Conservation (phyloP, 2,888 invertebrate genomes). For the Drosophila leonis region DNA sequence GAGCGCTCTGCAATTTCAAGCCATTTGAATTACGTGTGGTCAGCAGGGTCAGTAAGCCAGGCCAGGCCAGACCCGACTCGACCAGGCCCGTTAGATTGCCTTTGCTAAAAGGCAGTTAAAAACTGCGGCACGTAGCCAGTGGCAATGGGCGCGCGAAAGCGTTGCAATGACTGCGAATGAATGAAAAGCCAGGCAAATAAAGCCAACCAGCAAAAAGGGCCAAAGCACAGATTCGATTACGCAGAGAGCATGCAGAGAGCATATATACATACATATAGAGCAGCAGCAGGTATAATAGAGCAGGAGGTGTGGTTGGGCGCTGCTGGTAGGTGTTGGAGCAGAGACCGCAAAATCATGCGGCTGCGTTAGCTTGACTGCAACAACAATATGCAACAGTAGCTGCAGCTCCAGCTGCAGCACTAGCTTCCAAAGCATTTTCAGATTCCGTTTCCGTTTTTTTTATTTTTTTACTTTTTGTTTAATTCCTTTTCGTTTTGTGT, state of each 20-base stretch:
- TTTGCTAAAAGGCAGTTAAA: slow-evolving; percentile 69
- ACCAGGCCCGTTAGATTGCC: slow-evolving; percentile 20
- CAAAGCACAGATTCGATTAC: slow-evolving; percentile 59
- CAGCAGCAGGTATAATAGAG: slow-evolving; percentile 26
- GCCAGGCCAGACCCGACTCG: not conserved
- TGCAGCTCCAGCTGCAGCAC: slow-evolving; percentile 1
- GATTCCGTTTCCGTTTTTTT: slow-evolving; percentile 62
- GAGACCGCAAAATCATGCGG: slow-evolving; percentile 73
- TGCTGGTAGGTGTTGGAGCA: slow-evolving; percentile 20
- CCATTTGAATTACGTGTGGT: slow-evolving; percentile 64
- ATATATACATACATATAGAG: slow-evolving; percentile 20
- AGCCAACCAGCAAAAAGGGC: slow-evolving; percentile 40
- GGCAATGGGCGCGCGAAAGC: slow-evolving; percentile 73
- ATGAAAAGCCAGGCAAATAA: slow-evolving; percentile 69
- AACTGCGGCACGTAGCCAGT: slow-evolving; percentile 67
- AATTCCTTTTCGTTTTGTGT: slow-evolving; percentile 1
- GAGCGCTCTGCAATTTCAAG: slow-evolving; percentile 50
- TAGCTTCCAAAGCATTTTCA: slow-evolving; percentile 54
- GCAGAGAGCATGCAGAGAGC: slow-evolving; percentile 34
- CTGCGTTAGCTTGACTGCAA: slow-evolving; percentile 60
- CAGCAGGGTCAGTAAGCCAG: slow-evolving; percentile 35
- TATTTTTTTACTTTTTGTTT: slow-evolving; percentile 17
- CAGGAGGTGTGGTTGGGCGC: not conserved
- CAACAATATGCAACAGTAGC: slow-evolving; percentile 30
- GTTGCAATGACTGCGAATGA: slow-evolving; percentile 62